Conservation (phyloP, 2,888 invertebrate species). For the Tanaodytes sp. region DNA sequence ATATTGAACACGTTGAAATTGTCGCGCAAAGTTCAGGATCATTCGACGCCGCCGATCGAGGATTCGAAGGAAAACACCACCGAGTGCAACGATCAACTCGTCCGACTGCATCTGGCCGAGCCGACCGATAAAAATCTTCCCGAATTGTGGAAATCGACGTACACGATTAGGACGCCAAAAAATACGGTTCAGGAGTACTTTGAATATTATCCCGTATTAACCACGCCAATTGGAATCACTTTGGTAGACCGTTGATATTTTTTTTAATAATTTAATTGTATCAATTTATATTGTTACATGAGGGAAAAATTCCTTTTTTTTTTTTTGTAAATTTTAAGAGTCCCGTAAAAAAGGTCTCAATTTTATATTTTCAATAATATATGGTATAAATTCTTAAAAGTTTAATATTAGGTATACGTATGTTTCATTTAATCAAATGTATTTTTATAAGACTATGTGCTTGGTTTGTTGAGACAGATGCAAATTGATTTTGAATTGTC, state of each 20-base stretch:
- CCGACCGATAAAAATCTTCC: constrained; percentile 1
- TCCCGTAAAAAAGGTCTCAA: too few species aligned
- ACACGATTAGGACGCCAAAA: constrained; percentile 12
- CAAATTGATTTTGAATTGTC: constrained; percentile 21
- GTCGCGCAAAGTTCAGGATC: not conserved
- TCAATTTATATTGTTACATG: too few species aligned
- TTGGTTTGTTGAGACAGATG: constrained; percentile 12
- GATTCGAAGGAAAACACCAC: not conserved
- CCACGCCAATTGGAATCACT: not conserved
- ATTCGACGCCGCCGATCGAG: not conserved
- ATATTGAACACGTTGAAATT: constrained; percentile 5
- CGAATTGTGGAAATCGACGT: constrained; percentile 16
- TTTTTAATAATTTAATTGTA: too few species aligned
- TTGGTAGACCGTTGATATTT: too few species aligned
- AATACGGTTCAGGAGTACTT: constrained; percentile 26
- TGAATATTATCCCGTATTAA: constrained; percentile 23
- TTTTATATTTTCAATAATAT: too few species aligned
- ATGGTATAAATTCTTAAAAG: too few species aligned
- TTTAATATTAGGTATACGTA: too few species aligned
- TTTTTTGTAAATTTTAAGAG: constrained; percentile 5
- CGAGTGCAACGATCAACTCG: not conserved
- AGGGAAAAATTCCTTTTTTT: too few species aligned
- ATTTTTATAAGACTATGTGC: too few species aligned
- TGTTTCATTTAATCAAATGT: too few species aligned
- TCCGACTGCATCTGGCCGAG: not conserved